Evolutionary conservation across 2,113 vertebrate species (phyloP).

Genomic region (Rhinichthys klamathensis): DNA sequence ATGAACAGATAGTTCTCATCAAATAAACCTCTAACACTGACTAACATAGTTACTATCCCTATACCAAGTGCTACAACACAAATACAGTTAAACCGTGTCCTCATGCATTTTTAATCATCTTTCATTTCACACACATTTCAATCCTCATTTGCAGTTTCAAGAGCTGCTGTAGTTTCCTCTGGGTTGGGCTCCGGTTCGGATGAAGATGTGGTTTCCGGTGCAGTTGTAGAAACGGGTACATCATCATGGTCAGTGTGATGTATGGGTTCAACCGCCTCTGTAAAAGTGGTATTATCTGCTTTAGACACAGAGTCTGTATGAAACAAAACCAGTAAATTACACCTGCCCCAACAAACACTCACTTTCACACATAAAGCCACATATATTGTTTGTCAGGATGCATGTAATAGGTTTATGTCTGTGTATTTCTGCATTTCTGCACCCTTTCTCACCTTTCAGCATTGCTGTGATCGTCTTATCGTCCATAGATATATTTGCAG

Average conservation of each 20-base stretch:
- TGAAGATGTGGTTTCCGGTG: neutral
- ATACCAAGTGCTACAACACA: neutral
- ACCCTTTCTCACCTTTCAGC: conserved; percentile 43
- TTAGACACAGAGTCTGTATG: conserved; percentile 60
- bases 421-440: neutral
- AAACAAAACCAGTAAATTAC: conserved; percentile 22
- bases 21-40: neutral
- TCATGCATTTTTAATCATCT: neutral
- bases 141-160: neutral
- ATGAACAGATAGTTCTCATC: neutral
- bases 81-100: neutral
- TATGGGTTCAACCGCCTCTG: neutral
- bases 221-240: conserved; percentile 8
- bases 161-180: neutral
- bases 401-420: neutral
- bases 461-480: conserved; percentile 47
- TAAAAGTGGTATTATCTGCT: too few species aligned
- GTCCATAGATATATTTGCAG: conserved; percentile 74
- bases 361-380: neutral
- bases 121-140: neutral
- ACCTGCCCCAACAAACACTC: neutral
- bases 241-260: neutral
- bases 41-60: neutral
- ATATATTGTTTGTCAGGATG: too few species aligned
- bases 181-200: neutral